phyloP scores from a whole-genome alignment of 1,140 invertebrate genomes.

The Gonioctena quinquepunctata region DNA sequence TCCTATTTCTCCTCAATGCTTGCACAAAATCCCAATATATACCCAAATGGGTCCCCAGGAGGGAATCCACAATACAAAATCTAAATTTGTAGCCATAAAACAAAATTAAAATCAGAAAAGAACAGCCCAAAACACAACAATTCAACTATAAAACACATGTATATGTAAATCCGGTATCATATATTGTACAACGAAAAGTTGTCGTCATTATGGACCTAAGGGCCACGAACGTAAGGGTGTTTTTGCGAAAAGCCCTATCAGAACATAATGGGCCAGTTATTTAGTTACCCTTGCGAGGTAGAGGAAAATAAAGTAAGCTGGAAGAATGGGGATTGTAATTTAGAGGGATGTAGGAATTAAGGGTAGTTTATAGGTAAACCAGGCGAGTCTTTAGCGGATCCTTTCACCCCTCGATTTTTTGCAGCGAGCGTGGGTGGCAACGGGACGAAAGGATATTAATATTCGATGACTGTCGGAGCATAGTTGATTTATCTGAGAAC shows the following conservation, averaged over 20 bases:
- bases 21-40: slow-evolving; percentile 8
- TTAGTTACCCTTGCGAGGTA: slow-evolving; percentile 55
- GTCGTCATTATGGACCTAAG: slow-evolving; percentile 43
- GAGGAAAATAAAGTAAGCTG: slow-evolving; percentile 56
- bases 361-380: slow-evolving; percentile 59
- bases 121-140: slow-evolving; percentile 46
- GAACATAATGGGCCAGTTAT: slow-evolving; percentile 56
- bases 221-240: slow-evolving; percentile 26
- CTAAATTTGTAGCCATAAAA: slow-evolving; percentile 42
- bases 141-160: slow-evolving; percentile 54
- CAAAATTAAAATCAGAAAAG: slow-evolving; percentile 49
- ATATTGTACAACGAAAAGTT: slow-evolving; percentile 48
- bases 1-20: not conserved
- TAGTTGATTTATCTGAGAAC: not conserved
- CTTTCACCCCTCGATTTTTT: slow-evolving; percentile 30
- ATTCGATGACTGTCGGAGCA: not conserved
- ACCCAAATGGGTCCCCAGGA: slow-evolving; percentile 18
- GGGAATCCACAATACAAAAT: slow-evolving; percentile 9
- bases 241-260: slow-evolving; percentile 45
- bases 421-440: not conserved
- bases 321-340: slow-evolving; percentile 58
- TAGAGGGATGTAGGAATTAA: slow-evolving; percentile 58
- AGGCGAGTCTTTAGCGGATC: slow-evolving; percentile 54
- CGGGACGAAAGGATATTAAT: not conserved
- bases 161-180: slow-evolving; percentile 54